Percentiles rank a stretch among this genome's conserved stretches.
These are phyloP conservation scores for Brachionus asplanchnoidis DNA, from an alignment of 1,140 invertebrate species.

Conservation along the genomic window DNA sequence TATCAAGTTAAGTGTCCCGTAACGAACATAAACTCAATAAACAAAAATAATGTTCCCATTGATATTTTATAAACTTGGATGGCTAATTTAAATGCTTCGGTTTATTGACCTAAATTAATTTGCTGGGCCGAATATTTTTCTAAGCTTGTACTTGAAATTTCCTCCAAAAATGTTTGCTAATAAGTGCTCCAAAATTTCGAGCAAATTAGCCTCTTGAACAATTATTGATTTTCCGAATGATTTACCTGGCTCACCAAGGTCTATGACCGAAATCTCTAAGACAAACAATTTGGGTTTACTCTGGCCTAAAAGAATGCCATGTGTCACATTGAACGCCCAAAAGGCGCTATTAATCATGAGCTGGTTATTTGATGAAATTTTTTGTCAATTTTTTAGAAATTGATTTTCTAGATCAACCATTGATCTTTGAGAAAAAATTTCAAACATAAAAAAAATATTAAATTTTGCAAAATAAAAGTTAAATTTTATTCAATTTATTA, in stretches of 20 bases:
- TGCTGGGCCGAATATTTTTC: background rate
- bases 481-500: too few species aligned
- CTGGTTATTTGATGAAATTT: background rate
- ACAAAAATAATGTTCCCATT: background rate
- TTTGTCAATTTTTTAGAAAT: background rate
- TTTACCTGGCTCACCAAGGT: background rate
- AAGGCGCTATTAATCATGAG: background rate
- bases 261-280: background rate
- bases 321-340: background rate
- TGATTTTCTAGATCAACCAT: background rate
- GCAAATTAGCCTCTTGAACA: background rate
- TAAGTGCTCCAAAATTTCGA: background rate
- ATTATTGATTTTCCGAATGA: constrained; percentile 2
- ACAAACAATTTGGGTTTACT: background rate
- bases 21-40: background rate
- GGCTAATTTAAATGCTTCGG: background rate
- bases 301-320: background rate
- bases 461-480: too few species aligned
- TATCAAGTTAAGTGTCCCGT: background rate
- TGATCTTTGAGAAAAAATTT: background rate
- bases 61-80: background rate
- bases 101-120: background rate
- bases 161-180: background rate
- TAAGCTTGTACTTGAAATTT: constrained; percentile 2
- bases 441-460: too few species aligned